Base-by-base conservation (phyloP, 2,888 invertebrate genomes). In the Cheiracanthium punctorium region DNA sequence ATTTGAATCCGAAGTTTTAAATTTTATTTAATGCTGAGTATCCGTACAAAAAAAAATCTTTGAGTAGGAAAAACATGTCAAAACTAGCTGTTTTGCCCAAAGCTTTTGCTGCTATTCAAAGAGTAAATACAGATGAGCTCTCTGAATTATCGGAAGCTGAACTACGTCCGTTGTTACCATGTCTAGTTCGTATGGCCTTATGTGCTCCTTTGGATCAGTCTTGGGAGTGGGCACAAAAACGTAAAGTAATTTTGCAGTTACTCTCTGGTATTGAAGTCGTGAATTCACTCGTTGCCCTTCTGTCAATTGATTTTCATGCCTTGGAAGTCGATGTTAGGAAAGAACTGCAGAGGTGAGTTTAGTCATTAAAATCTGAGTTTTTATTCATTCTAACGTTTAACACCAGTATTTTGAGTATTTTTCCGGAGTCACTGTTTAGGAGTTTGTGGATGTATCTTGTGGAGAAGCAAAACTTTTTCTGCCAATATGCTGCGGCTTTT, bases 251-350 rank as follows among this genome's bases (percentile, higher is more conserved):
- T 75, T 93, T 98, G 1, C 96, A 96, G n/a, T 94, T 97, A 71
- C 93, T 98, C 0, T 96, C 97, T 0, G 97, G 97, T 7, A 96
- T 97, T 89, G 98, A 98, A 91, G 94, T 96, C 76, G 98, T 98
- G 0, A 98, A 98, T 92, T 96, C 97, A 79, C 96, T 98, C 89
- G 97, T 98, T 0, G 96, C 97, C 0, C 93, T 98, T 20, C 93
- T 98, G 4, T 97, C 98, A 10, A 97, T 98, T 76, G 98, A 98
- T 92, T 98, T 98, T 91, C 97, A 97, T 91, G 95, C 96, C 32
- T 92, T 98, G 65, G 98, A 98, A 93, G 95, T 95, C 24, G 98
- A 98, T 91, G 95, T 98, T 0, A 96, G 96, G 90, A 97, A 96
- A 91, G 98, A 98, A 91, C 96, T 97, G 90, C 96, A 96, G 91